Evolutionary conservation across 2,113 vertebrate genomes (phyloP), one percentile per base, ranked within the genome.

Genomic region (Lichenostomus cassidix): DNA sequence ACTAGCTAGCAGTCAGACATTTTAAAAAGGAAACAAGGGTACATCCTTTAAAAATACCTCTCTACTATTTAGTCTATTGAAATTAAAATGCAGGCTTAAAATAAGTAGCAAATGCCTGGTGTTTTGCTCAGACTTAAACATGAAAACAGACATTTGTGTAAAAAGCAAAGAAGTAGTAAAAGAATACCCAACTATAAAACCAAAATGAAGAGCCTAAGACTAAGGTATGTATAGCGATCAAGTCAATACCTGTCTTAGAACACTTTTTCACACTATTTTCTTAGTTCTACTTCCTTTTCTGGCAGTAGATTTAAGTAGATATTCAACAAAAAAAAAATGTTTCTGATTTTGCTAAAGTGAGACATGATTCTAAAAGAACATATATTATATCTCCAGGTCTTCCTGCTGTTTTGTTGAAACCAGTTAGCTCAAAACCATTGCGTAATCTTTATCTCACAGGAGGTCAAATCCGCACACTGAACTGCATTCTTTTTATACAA

Each of bases 111-210:
- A 74, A 46, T 46, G 2, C 3, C 41, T 65, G 17, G 3, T 16
- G 20, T 50, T 84, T 63, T 58, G 5, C 64, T 68, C 21, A 59
- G 6, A 28, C 47, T 50, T 52, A 55, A 79, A 70, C 2, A 67
- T 23, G 15, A 70, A 62, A 84, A 22, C 15, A 60, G 16, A 24
- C 0, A 18, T 41, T 65, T 28, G 3, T 44, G 11, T 42, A 63
- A 79, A 89, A 49, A 82, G 1, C 2, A 42, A 78, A 31, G 5
- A 68, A 67, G 5, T 0, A 2, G 16, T 4, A 18, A 78, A 18
- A 11, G 53, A 50, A 3, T 0, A 0, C 2, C 8, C 28, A 33
- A 6, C 17, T 21, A 28, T 47, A 44, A 62, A 79, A 29, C 4
- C 3, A 44, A 67, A 83, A 70, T 28, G 27, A 74, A 69, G 19